These are phyloP conservation scores for crab-eating macaque (Macaca fascicularis) DNA, from an alignment of 2,113 vertebrate genomes.

Conservation along the genomic window DNA sequence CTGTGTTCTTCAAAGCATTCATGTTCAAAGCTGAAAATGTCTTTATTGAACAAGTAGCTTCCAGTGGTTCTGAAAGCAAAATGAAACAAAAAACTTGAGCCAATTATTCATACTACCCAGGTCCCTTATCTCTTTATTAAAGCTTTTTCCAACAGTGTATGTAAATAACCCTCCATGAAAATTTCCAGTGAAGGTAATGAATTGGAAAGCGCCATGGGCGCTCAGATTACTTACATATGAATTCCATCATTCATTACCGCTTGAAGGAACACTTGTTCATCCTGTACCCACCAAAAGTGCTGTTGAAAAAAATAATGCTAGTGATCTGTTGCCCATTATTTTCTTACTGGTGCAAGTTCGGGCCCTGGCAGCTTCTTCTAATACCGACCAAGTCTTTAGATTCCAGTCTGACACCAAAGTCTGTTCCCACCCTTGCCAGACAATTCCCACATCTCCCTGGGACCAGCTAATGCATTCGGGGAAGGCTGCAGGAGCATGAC, in stretches of 20 bases:
- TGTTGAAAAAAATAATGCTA: constrained; percentile 13
- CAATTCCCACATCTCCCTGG: constrained; percentile 68
- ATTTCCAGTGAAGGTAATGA: background rate
- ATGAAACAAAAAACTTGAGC: background rate
- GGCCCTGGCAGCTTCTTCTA: constrained; percentile 67
- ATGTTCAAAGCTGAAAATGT: background rate
- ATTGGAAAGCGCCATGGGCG: background rate
- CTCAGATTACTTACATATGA: background rate
- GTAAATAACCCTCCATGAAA: background rate
- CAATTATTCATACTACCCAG: background rate
- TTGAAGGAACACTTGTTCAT: background rate
- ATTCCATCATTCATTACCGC: background rate
- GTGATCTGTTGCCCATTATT: constrained; percentile 27
- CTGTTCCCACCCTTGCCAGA: constrained; percentile 62
- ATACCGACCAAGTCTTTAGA: constrained; percentile 70
- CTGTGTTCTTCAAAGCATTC: constrained; percentile 19
- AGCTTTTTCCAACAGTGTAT: background rate
- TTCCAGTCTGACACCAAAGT: constrained; percentile 68
- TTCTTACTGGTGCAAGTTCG: constrained; percentile 66
- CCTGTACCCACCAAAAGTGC: rapidly evolving
- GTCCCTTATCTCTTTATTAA: background rate
- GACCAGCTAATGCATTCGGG: background rate
- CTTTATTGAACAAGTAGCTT: background rate
- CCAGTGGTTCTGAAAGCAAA: constrained; percentile 16
- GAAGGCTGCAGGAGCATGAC: background rate